Evolutionary conservation across 2,797 vertebrate genomes (phyloP), one percentile per base, ranked within the genome.

Genomic region (Ispidina picta): DNA sequence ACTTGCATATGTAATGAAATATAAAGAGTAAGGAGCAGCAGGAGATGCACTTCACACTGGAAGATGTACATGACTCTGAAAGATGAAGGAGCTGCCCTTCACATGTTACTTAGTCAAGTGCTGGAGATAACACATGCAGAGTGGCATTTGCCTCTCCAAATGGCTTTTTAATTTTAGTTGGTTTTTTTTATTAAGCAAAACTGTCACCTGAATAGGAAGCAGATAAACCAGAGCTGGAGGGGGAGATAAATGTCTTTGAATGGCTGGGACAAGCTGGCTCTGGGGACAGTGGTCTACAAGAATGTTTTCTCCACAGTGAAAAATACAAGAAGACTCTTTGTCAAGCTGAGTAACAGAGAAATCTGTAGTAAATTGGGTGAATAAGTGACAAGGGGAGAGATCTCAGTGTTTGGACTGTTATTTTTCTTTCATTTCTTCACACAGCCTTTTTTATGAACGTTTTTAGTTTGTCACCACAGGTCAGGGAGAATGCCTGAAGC

Each of bases 81-180:
- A 77, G 54, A 46, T 64, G 68, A 83, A 81, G 64, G n/a, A 58
- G 8, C 29, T 89, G 58, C 51, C 65, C 80, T 94, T 88, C 80
- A 41, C 31, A 85, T 29, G 52, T 55, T 66, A 51, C 68, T 77
- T 80, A 92, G 65, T 25, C 43, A 72, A 65, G 73, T 69, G 51
- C 46, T 0, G 0, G 63, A 78, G 66, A 62, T 55, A 86, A 89
- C 25, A 39, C 37, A 46, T 33, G 28, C 33, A 81, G 70, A 56
- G 76, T 72, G 29, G 31, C n/a, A 43, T 75, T 89, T 83, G 12
- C 48, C 52, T 85, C 79, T 92, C 29, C 51, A 69, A 18, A 62
- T 1, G 0, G 0, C 33, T 66, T 71, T 37, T 48, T 39, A 39
- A 39, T 39, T 39, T 39, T 39, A 39, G 37, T 88, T 82, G 4